phyloP scores from a whole-genome alignment of 2,797 vertebrate genomes.

The Neosilurus hyrtlii region DNA sequence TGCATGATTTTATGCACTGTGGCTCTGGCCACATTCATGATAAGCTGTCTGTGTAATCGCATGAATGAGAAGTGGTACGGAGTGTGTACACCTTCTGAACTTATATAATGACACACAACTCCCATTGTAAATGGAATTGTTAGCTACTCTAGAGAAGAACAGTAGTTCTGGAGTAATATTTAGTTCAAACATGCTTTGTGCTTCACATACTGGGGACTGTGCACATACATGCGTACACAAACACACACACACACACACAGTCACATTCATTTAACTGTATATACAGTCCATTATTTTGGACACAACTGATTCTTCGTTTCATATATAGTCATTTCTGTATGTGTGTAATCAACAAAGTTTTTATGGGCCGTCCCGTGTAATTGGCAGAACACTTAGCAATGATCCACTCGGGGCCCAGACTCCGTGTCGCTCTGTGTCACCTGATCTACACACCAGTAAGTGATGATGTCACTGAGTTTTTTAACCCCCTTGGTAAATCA shows the following conservation, averaged over 20 bases:
- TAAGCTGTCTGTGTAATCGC: neutral
- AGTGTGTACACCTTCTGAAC: neutral
- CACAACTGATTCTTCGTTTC: neutral
- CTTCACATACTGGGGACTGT: slow-evolving; percentile 21
- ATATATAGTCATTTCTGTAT: neutral
- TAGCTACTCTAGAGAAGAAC: slow-evolving; percentile 10
- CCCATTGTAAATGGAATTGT: neutral
- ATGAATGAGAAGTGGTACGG: neutral
- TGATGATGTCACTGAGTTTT: no score
- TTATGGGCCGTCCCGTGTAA: no score
- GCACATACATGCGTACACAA: neutral
- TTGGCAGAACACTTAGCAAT: no score
- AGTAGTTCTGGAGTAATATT: slow-evolving; percentile 1
- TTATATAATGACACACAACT: neutral
- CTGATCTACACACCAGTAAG: no score
- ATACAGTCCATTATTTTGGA: neutral
- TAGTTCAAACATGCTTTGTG: neutral
- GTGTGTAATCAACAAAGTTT: no score
- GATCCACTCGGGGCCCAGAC: no score
- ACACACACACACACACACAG: neutral
- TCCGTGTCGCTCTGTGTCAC: no score
- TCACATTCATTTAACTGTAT: neutral
- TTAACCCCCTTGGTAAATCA: no score
- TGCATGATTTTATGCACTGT: no score
- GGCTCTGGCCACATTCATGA: neutral